Evolutionary conservation across 2,797 vertebrate species (phyloP).

Genomic region (Squalus acanthias): DNA sequence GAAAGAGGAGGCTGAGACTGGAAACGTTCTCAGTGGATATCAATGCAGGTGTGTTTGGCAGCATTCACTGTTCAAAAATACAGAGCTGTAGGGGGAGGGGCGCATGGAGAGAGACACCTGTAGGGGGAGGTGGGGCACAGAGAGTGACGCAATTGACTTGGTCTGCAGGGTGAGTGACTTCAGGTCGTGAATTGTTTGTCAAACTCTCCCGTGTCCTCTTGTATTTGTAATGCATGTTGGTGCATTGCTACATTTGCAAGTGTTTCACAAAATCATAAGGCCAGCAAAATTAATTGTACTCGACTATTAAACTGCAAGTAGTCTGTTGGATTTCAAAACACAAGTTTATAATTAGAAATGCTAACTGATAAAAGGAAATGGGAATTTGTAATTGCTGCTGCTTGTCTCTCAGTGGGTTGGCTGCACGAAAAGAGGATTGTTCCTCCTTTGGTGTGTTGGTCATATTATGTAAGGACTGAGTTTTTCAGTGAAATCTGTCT

Average conservation of each 20-base stretch:
- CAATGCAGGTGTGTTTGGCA: background rate
- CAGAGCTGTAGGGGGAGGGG: background rate
- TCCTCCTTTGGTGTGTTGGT: background rate
- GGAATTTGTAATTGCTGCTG: background rate
- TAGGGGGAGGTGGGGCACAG: too few relatives aligned
- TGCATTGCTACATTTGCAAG: background rate
- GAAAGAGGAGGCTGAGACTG: background rate
- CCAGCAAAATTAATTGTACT: background rate
- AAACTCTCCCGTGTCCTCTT: background rate
- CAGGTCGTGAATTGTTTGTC: background rate
- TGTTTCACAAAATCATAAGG: background rate
- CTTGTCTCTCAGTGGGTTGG: background rate
- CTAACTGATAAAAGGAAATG: background rate
- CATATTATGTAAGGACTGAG: background rate
- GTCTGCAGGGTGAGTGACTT: background rate
- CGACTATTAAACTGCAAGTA: background rate
- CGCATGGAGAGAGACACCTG: background rate
- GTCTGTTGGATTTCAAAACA: background rate
- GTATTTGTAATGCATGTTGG: background rate
- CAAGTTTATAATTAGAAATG: background rate
- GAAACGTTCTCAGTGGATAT: background rate
- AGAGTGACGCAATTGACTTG: background rate
- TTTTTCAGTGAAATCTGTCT: slow-evolving; percentile 2
- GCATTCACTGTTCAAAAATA: background rate
- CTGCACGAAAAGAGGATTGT: background rate